Base-by-base conservation (phyloP, 2,113 vertebrate species). In the Cacatua alba region DNA sequence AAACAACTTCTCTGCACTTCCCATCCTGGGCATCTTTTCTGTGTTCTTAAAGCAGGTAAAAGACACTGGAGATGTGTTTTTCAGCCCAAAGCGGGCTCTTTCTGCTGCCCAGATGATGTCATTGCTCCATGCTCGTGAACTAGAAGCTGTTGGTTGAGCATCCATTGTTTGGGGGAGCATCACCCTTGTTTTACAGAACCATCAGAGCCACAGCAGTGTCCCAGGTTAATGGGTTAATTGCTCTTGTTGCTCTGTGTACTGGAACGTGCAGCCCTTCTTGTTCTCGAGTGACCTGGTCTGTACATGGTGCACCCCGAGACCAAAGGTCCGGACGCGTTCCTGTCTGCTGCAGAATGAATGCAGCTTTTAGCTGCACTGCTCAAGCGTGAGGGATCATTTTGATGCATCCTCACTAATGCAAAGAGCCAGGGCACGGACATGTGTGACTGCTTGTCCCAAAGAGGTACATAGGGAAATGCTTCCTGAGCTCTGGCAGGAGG, bases 211-310 rank as follows among this genome's bases (percentile, higher is more conserved):
- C 57, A 28, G 20, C 51, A 57, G 57, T 69, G 57, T 72, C 76
- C 51, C 57, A 72, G 71, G 75, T 91, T 84, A 84, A 82, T 65
- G 29, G 92, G 79, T 85, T 91, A 88, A 95, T 95, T 88, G 77
- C 83, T 95, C 18, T 43, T 49, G 39, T 92, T 82, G 35, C 79
- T 68, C 80, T 83, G 80, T 60, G 84, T 87, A 82, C 82, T 8
- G 88, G 90, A 75, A 76, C 29, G 1, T 59, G 74, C 25, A 71
- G 82, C 71, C 75, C 69, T 72, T 55, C 67, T 92, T 65, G 16
- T 79, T 94, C 75, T 43, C 59, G 48, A 46, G 33, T 82, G 88
- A 64, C 49, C 88, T 69, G 80, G 57, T 65, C 13, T 3, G 6
- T 37, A 5, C 39, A 77, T 44, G 46, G 53, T 67, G 77, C 52